Evolutionary conservation across 2,797 vertebrate species (phyloP).

Genomic region (Cheirogaleus major): DNA sequence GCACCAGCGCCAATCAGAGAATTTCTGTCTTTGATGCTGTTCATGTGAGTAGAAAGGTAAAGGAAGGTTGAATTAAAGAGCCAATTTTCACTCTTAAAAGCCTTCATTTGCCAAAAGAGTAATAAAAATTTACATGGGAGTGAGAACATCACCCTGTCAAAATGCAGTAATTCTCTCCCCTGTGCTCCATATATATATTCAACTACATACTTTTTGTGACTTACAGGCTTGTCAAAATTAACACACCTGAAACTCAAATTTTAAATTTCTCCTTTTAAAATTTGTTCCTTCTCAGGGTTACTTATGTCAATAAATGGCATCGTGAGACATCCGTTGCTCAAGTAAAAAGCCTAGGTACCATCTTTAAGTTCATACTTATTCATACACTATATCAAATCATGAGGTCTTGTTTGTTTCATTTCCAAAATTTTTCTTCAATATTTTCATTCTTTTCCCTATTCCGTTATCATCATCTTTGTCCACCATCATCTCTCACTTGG

Average conservation of each 20-base stretch:
- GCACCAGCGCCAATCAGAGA: not conserved
- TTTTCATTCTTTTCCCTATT: not conserved
- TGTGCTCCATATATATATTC: not conserved
- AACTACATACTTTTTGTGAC: not conserved
- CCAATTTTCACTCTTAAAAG: not conserved
- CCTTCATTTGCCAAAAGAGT: not conserved
- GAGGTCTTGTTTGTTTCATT: not conserved
- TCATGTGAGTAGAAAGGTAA: conserved; percentile 39
- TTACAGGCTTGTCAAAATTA: not conserved
- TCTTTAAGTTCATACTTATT: not conserved
- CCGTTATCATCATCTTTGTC: not conserved
- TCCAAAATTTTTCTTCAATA: not conserved
- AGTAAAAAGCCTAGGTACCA: not conserved
- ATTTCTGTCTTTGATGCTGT: not conserved
- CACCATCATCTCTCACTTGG: not conserved
- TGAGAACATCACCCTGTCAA: not conserved
- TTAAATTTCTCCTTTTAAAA: not conserved
- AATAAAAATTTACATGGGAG: not conserved
- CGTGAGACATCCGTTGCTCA: not conserved
- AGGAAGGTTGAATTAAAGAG: conserved; percentile 15
- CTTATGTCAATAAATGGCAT: not conserved
- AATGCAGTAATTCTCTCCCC: not conserved
- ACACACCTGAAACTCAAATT: not conserved
- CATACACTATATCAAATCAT: not conserved
- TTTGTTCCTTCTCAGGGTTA: not conserved